phyloP scores from a whole-genome alignment of 2,797 vertebrate genomes.

The Gambusia yucatana region DNA sequence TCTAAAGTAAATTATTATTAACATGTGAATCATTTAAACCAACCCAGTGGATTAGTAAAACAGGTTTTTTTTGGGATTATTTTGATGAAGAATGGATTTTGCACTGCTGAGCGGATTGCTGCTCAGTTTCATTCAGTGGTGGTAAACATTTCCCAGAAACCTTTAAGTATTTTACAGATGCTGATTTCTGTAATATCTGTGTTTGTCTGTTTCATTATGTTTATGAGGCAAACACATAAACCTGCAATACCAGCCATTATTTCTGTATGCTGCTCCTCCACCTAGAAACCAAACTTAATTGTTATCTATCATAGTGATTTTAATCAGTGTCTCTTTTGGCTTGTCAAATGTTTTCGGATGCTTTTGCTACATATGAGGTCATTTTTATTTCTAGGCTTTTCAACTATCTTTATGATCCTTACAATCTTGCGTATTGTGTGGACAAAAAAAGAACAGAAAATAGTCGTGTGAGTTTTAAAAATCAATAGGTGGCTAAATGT shows the following conservation, averaged over 20 bases:
- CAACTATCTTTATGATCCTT: not conserved
- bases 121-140: not conserved
- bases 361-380: not conserved
- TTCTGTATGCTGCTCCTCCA: not conserved
- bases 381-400: not conserved
- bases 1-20: slow-evolving; percentile 34
- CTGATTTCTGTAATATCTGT: not conserved
- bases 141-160: not conserved
- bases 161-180: not conserved
- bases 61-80: slow-evolving; percentile 4
- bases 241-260: not conserved
- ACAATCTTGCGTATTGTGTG: not conserved
- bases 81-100: not conserved
- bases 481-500: not conserved
- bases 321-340: not conserved
- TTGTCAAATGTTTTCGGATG: not conserved
- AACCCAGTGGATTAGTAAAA: not conserved
- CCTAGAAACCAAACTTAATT: not conserved
- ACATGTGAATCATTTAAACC: not conserved
- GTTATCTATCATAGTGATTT: not conserved
- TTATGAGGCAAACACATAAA: not conserved
- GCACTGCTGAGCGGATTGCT: not conserved
- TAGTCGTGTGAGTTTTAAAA: not conserved
- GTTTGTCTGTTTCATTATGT: not conserved
- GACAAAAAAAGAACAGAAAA: not conserved